Evolutionary conservation across 1,140 invertebrate species (phyloP).

Genomic region (Thalassaphorura encarpata): DNA sequence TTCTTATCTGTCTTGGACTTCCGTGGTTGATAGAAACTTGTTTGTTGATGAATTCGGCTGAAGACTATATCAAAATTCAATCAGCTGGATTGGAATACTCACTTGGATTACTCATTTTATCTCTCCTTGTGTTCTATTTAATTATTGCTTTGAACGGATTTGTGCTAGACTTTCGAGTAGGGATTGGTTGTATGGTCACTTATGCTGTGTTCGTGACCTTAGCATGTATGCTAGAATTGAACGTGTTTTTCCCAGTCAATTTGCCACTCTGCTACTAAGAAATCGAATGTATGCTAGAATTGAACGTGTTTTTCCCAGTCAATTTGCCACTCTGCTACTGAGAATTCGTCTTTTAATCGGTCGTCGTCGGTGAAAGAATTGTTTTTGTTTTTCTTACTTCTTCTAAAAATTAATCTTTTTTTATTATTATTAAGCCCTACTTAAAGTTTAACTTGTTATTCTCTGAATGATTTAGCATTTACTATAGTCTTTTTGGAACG

Average conservation of each 20-base stretch:
- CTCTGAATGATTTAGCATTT: too few relatives aligned
- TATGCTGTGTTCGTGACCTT: conserved; percentile 53
- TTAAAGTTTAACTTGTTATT: too few relatives aligned
- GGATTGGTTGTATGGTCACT: conserved; percentile 46
- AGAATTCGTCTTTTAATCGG: too few relatives aligned
- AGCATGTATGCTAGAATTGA: conserved; percentile 48
- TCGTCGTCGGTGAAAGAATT: too few relatives aligned
- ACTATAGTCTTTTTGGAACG: too few relatives aligned
- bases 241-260: conserved; percentile 44
- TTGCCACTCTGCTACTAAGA: conserved; percentile 41
- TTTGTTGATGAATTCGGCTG: conserved; percentile 29
- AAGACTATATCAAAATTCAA: conserved; percentile 43
- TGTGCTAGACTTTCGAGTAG: conserved; percentile 39
- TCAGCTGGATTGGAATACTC: conserved; percentile 42
- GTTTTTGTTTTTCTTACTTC: too few relatives aligned
- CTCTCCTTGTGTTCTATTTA: conserved; percentile 33
- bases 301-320: conserved; percentile 45
- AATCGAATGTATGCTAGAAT: conserved; percentile 49
- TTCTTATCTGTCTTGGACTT: conserved; percentile 43
- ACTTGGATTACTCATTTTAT: conserved; percentile 35
- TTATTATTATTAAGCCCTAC: too few relatives aligned
- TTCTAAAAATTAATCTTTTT: too few relatives aligned
- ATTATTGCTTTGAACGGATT: conserved; percentile 34
- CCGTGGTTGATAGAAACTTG: conserved; percentile 43
- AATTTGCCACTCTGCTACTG: conserved; percentile 42